Percentiles rank a stretch among this genome's conserved stretches.
These are phyloP conservation scores for Toxotes chatareus DNA, from an alignment of 2,113 vertebrate genomes.

Conservation along the genomic window DNA sequence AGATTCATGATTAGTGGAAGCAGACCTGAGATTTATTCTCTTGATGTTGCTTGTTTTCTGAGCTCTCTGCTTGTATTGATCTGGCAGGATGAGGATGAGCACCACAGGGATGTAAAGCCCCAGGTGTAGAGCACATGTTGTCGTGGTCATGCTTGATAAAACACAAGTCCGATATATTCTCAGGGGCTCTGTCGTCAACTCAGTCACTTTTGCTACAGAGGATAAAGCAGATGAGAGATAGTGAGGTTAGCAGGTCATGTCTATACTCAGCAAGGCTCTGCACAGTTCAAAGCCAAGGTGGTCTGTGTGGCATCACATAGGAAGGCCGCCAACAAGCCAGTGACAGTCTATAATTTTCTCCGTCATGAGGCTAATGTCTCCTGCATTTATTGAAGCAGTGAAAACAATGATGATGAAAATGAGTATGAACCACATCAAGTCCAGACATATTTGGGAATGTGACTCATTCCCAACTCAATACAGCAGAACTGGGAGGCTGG, in stretches of 20 bases:
- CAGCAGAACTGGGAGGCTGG: not conserved
- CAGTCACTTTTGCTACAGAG: slow-evolving; percentile 36
- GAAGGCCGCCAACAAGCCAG: not conserved
- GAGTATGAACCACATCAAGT: not conserved
- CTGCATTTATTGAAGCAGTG: not conserved
- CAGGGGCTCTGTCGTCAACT: not conserved
- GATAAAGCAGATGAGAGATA: slow-evolving; percentile 75
- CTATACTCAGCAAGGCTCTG: slow-evolving; percentile 84
- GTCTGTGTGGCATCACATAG: slow-evolving; percentile 89
- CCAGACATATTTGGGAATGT: too few species aligned
- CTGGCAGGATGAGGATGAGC: slow-evolving; percentile 1
- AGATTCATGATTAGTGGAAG: slow-evolving; percentile 81
- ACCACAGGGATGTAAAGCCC: slow-evolving; percentile 86
- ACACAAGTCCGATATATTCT: slow-evolving; percentile 41
- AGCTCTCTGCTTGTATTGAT: not conserved
- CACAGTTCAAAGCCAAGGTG: slow-evolving; percentile 85
- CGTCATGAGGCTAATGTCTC: not conserved
- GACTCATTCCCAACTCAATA: not conserved
- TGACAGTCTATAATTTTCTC: slow-evolving; percentile 4
- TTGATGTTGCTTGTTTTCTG: not conserved
- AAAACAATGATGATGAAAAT: not conserved
- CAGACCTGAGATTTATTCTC: not conserved
- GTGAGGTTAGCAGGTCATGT: slow-evolving; percentile 80
- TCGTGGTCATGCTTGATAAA: slow-evolving; percentile 83
- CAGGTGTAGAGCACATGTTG: slow-evolving; percentile 80